Conservation (phyloP, 2,113 vertebrate species). For the Corydoras sp. region DNA sequence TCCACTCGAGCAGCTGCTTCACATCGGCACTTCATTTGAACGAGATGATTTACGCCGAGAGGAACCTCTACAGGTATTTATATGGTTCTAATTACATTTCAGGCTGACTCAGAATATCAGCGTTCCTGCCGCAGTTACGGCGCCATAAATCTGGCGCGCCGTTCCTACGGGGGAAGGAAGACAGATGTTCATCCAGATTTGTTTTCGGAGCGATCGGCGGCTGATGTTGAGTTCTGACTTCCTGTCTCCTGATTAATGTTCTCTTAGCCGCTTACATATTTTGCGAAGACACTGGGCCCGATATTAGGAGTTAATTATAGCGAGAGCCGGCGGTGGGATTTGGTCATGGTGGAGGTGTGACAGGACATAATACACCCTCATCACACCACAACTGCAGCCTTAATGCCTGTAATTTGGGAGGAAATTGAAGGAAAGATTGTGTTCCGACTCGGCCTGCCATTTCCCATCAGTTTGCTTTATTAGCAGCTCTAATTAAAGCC, state of each 20-base stretch:
- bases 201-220: too few species aligned
- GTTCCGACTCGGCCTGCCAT: conserved; percentile 37
- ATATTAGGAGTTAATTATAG: conserved; percentile 42
- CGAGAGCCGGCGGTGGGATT: conserved; percentile 35
- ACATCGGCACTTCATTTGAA: too few species aligned
- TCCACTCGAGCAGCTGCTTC: too few species aligned
- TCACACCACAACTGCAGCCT: conserved; percentile 24
- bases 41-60: too few species aligned
- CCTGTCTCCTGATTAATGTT: not conserved
- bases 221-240: not conserved
- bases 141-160: too few species aligned
- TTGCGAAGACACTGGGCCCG: conserved; percentile 1
- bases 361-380: conserved; percentile 37
- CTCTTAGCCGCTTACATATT: not conserved
- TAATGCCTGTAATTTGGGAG: conserved; percentile 47
- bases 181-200: too few species aligned
- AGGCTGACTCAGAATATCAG: too few species aligned
- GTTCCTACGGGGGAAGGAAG: too few species aligned
- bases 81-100: too few species aligned
- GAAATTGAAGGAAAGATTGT: conserved; percentile 36
- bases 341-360: conserved; percentile 39
- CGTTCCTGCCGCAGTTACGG: too few species aligned
- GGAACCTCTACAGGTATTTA: too few species aligned
- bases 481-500: conserved; percentile 48
- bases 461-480: conserved; percentile 47